Base-by-base conservation (phyloP, 2,888 invertebrate genomes). In the Lordiphosa andalusiaca region DNA sequence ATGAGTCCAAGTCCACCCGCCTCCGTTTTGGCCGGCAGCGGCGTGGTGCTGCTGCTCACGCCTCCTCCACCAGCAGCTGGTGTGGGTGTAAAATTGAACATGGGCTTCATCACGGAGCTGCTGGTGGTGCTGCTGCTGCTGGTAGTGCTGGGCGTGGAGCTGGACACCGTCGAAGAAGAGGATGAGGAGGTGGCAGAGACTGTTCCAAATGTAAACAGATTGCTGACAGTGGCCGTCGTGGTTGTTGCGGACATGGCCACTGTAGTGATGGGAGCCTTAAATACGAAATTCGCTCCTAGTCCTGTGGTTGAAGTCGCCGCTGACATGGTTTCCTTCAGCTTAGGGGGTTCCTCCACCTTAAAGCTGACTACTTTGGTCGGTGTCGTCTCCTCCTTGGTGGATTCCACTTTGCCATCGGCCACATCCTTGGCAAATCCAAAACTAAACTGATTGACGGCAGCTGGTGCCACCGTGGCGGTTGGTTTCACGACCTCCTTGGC, bases 291-390 rank as follows among this genome's bases (percentile, higher is more conserved):
- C 19, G 25, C 13, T 2, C 57, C 57, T 50, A 53, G 55, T 6
- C 53, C 39, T 10, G 61, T 37, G 72, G 59, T 56, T 64, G 65
- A 50, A 71, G 71, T 33, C 38, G 62, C 53, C 30, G 65, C 50
- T 46, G 67, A 57, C 59, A 57, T 48, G 40, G 10, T 60, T 41
- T 51, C 41, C 44, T 21, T 36, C 21, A 47, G n/a, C 47, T 63
- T 25, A 6, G 25, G 56, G 48, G 41, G 35, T 46, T 19, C 23
- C 16, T 62, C 51, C 44, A 19, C n/a, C 4, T 23, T 60, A 30
- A 16, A n/a, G 10, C 21, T 49, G 6, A 16, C 9, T 9, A 21
- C 59, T 19, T 59, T 62, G 19, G 30, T n/a, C 6, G 30, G 1
- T 12, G 25, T n/a, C n/a, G 53, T 16, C 56, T 19, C 42, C 46